Base-by-base conservation (phyloP, 1,140 invertebrate species). In the Papilio glaucus region DNA sequence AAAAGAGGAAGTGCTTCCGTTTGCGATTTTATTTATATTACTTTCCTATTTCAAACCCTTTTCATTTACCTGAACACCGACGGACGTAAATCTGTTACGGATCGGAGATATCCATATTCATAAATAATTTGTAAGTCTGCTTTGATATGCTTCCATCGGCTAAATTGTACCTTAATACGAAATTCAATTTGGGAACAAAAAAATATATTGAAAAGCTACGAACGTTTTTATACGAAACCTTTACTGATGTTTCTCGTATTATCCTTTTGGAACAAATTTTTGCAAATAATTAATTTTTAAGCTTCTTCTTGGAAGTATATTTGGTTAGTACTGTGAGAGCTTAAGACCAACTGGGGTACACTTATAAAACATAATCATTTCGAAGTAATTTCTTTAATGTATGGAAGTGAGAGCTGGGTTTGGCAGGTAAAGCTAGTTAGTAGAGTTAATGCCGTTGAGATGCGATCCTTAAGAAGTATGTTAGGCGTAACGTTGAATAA, bases 161-260 rank as follows among this genome's bases (percentile, higher is more conserved):
- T 57, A 57, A 57, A 57, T 57, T 57, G 49, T 57, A 57, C 2
- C 21, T 57, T 57, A 57, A 57, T 57, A 57, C 10, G 21, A 57
- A 57, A 57, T 57, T 57, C 49, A 57, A 57, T 57, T 57, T 57
- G 49, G 21, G 24, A 57, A 57, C 49, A 57, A 57, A 57, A 53
- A 57, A 12, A 53, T 24, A 53, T 26, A 57, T 57, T 26, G 49
- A 8, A 57, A 24, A 57, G 49, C 49, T 33, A 33, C 29, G 29
- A 6, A 33, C 29, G 29, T 6, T 24, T 53, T 53, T 53, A 53
- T 10, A 57, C 10, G 21, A 10, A 18, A 49, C 42, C 18, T 53
- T 53, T 53, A 53, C 21, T 4, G 21, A 24, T 26, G 12, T 57
- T 24, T 57, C 24, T 57, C 24, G 8, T 21, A 24, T 57, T 24